phyloP scores from a whole-genome alignment of 2,113 vertebrate genomes.

The Chrysochloris asiatica region DNA sequence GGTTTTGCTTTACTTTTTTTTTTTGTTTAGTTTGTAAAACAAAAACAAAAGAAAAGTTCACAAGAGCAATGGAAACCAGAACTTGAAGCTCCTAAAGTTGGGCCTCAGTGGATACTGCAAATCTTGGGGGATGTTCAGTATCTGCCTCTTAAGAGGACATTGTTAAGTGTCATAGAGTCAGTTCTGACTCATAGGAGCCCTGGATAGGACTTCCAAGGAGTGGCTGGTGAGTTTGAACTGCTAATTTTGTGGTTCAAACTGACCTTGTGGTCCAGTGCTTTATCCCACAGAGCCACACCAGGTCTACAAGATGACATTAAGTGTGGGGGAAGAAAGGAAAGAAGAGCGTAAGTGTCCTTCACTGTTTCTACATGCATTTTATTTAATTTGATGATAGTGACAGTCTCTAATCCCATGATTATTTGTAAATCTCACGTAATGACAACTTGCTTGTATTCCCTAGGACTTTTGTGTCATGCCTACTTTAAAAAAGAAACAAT shows the following conservation, averaged over 20 bases:
- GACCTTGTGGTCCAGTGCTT: no score
- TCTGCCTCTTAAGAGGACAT: no score
- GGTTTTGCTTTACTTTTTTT: neutral
- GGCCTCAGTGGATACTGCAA: neutral
- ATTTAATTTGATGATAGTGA: neutral
- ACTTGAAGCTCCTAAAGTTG: neutral
- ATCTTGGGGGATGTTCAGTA: neutral
- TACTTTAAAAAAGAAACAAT: neutral
- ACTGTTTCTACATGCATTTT: neutral
- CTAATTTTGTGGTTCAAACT: no score
- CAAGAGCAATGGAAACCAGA: neutral
- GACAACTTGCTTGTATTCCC: neutral
- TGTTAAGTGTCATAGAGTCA: no score
- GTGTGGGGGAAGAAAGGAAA: no score
- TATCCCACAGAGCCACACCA: no score
- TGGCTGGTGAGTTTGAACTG: no score
- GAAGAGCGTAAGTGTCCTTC: no score
- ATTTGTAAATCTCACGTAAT: neutral
- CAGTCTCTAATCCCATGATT: neutral
- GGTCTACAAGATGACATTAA: neutral
- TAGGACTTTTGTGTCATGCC: neutral
- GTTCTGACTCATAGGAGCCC: no score
- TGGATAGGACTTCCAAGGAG: no score
- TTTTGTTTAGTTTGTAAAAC: slow-evolving; percentile 13
- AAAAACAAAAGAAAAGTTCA: slow-evolving; percentile 13